Base-by-base conservation (phyloP, 2,888 invertebrate genomes). In the Ophion ellenae region DNA sequence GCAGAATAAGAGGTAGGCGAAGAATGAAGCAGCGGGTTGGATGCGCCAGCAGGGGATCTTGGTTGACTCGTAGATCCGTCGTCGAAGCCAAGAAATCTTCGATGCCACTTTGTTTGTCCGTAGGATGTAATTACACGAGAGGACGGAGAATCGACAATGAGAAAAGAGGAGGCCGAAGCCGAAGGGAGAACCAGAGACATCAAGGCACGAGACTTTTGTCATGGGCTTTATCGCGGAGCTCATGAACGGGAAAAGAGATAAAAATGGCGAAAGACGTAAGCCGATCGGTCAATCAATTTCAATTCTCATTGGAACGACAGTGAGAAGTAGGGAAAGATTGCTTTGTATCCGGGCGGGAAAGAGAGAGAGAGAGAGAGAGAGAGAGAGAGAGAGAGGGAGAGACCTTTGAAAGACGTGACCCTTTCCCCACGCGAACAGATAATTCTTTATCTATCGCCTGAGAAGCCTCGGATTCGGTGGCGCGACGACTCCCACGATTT, bases 271-370 rank as follows among this genome's bases (percentile, higher is more conserved):
- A 71, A 80, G 79, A 73, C 70, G 76, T 86, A 87, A 86, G 87
- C 86, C 86, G 86, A 87, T 88, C 85, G 88, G 88, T 88, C 88
- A 87, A 88, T 87, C 87, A 87, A 88, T 87, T 87, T 88, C 86
- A 87, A 87, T 88, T 88, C 86, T 86, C 83, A 83, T 79, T 83
- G 81, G 76, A 63, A 80, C 61, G 81, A 76, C 80, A 77, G 81
- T 86, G 80, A 86, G 78, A 78, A 86, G 83, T 77, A 47, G 77
- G 36, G 69, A 86, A 69, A 61, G 74, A 75, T 75, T 66, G 67
- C 67, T 45, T 45, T 75, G 59, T 69, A 75, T 59, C 45, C 17
- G n/a, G 47, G 36, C 61, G 28, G 64, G 64, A 40, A 36, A 66
- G 5, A 53, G 17, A 6, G 40, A 40, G 40, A 36, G 36, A 36